phyloP scores from a whole-genome alignment of 1,140 invertebrate genomes.

The Leptinotarsa lineolata region DNA sequence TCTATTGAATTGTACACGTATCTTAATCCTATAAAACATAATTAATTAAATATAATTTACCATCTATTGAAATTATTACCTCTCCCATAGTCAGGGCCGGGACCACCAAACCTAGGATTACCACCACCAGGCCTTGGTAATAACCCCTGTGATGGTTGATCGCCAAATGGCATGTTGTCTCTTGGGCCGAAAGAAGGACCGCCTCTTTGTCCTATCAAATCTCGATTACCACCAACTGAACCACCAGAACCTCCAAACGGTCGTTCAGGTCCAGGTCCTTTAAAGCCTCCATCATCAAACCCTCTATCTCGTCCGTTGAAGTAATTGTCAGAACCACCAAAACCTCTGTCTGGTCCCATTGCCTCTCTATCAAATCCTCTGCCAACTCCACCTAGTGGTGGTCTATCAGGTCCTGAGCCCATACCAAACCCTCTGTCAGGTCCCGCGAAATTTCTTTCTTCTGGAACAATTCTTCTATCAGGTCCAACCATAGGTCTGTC shows the following conservation, averaged over 20 bases:
- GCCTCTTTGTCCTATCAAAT: background rate
- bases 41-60: background rate
- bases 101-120: slow-evolving; percentile 11
- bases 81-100: background rate
- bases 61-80: slow-evolving; percentile 15
- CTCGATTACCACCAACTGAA: background rate
- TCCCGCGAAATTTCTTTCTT: background rate
- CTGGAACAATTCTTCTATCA: background rate
- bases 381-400: too few species aligned
- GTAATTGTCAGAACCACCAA: background rate
- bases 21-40: background rate
- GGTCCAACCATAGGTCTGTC: too few species aligned
- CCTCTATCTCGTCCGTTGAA: too few species aligned
- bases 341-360: background rate
- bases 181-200: slow-evolving; percentile 1
- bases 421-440: background rate
- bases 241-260: background rate
- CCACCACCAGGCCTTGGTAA: background rate
- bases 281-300: too few species aligned
- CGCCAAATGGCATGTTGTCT: background rate
- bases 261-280: background rate
- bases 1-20: background rate
- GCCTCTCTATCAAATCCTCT: too few species aligned
- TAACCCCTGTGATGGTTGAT: background rate
- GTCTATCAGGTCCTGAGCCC: background rate